Conservation (phyloP, 2,113 vertebrate species). For the Austrofundulus limnaeus region DNA sequence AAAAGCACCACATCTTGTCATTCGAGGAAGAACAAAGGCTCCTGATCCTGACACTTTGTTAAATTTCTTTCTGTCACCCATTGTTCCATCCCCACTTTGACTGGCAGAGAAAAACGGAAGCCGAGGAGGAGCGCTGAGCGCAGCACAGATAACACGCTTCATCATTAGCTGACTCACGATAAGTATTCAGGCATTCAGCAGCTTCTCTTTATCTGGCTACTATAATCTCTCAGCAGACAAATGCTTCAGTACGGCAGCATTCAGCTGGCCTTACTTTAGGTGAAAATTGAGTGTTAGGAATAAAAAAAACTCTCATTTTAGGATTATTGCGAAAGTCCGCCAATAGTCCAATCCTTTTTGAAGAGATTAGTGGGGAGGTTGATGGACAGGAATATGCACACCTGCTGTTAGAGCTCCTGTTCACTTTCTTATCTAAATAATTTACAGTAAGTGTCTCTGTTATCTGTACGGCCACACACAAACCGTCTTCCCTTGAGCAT, state of each 20-base stretch:
- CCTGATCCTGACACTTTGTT: conserved; percentile 44
- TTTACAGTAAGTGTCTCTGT: conserved; percentile 8
- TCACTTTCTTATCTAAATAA: conserved; percentile 6
- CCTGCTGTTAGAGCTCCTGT: conserved; percentile 12
- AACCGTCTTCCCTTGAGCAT: conserved; percentile 12
- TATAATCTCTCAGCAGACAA: conserved; percentile 65
- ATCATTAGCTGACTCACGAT: conserved; percentile 66
- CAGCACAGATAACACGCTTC: conserved; percentile 70
- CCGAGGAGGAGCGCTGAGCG: conserved; percentile 59
- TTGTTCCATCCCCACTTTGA: conserved; percentile 42
- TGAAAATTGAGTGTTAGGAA: conserved; percentile 48
- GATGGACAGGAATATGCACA: conserved; percentile 35
- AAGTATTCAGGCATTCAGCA: conserved; percentile 72
- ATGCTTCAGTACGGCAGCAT: conserved; percentile 45
- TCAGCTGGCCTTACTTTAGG: conserved; percentile 44
- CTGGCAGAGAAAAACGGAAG: conserved; percentile 34
- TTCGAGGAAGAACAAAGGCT: conserved; percentile 21
- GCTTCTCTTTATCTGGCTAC: conserved; percentile 68
- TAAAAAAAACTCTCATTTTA: conserved; percentile 39
- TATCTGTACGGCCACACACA: conserved; percentile 20
- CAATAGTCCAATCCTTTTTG: conserved; percentile 45
- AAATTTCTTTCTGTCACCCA: conserved; percentile 44
- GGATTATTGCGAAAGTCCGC: conserved; percentile 34
- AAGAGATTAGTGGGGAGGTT: conserved; percentile 38
- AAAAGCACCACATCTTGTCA: conserved; percentile 34